Conservation (phyloP, 2,888 invertebrate species). For the Cyaniris semiargus region DNA sequence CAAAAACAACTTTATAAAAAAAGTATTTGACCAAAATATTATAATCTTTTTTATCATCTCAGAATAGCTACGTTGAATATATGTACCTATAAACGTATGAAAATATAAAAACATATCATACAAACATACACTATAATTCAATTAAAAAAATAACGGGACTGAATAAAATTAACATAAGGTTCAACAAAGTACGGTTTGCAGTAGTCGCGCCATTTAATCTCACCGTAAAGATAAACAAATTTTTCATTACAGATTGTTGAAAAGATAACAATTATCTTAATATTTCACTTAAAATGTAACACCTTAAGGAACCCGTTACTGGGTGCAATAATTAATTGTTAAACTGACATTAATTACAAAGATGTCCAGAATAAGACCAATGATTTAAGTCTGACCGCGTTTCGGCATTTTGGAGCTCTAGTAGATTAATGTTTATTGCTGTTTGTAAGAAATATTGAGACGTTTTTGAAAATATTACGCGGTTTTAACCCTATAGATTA, state of each 20-base stretch:
- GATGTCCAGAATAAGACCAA: constrained; percentile 17
- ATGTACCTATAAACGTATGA: no score
- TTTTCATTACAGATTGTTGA: constrained; percentile 23
- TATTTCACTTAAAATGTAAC: constrained; percentile 30
- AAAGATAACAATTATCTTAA: constrained; percentile 23
- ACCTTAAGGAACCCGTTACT: constrained; percentile 22
- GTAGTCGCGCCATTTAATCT: constrained; percentile 18
- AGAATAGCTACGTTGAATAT: no score
- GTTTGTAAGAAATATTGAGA: constrained; percentile 1
- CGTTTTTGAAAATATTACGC: background rate
- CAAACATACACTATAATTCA: background rate
- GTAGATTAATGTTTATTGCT: constrained; percentile 12
- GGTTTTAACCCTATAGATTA: background rate
- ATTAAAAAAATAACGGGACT: constrained; percentile 1
- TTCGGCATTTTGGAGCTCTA: constrained; percentile 17
- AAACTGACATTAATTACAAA: constrained; percentile 13
- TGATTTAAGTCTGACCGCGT: constrained; percentile 20
- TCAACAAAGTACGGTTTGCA: background rate
- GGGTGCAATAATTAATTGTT: constrained; percentile 24
- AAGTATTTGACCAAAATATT: background rate
- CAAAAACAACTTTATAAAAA: background rate
- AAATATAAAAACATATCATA: background rate
- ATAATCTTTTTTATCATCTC: background rate
- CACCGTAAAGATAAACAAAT: constrained; percentile 10
- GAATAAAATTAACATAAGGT: background rate